Base-by-base conservation (phyloP, 2,797 vertebrate genomes). In the Ctenochaetus hawaiiensis region DNA sequence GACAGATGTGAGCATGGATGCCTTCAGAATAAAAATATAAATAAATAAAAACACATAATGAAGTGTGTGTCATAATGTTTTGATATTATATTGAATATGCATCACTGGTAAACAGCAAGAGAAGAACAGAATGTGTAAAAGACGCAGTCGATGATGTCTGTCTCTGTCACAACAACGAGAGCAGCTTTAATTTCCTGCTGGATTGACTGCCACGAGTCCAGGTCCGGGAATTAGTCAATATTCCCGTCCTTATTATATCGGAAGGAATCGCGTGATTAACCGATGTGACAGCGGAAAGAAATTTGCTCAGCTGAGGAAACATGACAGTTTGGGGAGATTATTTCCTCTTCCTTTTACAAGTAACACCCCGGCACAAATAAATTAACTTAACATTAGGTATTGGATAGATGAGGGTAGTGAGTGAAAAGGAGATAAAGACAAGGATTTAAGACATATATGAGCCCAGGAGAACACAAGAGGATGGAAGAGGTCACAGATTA, bases 151-250 rank as follows among this genome's bases (percentile, higher is more conserved):
- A 10, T 63, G 75, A 71, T 70, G 44, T 67, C 49, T 54, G 39
- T 51, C 23, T 30, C 71, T 63, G 69, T 80, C 73, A 81, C 68
- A 87, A 87, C 56, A 78, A 73, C 66, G 74, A 18, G 43, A 76
- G 57, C 60, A 5, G 67, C 72, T 82, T 84, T 83, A 83, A 88
- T 88, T 83, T 90, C 88, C 82, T 70, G 70, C 37, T 43, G 43
- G 67, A 69, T 39, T 63, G 69, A 82, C 72, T 67, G 44, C 37
- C 53, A 26, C 61, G 57, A 72, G 60, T 47, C 1, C 0, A 47
- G 41, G 23, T 79, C 78, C 30, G 4, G 23, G 54, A 59, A 45
- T 66, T 0, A 79, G 83, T 89, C 84, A 48, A 75, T 90, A 81
- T 70, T 0, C 48, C 51, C 2, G 47, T 53, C 58, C 23, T 63